Percentiles rank a stretch among this genome's conserved stretches.
Evolutionary conservation across 2,888 invertebrate species (phyloP).

Genomic region (Mythimna vitellina): DNA sequence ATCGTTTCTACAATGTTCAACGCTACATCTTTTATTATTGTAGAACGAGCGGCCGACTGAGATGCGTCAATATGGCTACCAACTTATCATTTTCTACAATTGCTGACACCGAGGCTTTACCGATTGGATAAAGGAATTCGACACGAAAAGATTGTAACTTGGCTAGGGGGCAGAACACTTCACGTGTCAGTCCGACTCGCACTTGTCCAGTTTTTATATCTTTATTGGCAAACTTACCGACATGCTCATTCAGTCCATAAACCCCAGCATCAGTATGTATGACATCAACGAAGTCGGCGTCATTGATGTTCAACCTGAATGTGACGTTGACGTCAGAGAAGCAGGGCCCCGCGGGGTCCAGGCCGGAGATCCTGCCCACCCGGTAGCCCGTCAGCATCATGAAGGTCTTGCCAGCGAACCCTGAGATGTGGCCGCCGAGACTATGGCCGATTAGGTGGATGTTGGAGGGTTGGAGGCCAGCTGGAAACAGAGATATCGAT

Average conservation of each 20-base stretch:
- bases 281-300: conserved; percentile 83
- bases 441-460: conserved; percentile 86
- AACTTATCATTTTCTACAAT: too few relatives aligned
- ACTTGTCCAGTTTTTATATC: too few relatives aligned
- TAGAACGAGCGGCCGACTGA: too few relatives aligned
- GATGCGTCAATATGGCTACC: too few relatives aligned
- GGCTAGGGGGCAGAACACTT: too few relatives aligned
- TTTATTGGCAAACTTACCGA: conserved; percentile 73
- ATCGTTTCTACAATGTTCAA: too few relatives aligned
- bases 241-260: conserved; percentile 76
- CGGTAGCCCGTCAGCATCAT: conserved; percentile 70
- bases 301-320: conserved; percentile 73
- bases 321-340: conserved; percentile 77
- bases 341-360: conserved; percentile 87
- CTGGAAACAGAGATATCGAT: conserved; percentile 64
- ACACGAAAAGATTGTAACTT: too few relatives aligned
- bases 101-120: too few relatives aligned
- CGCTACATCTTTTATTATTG: too few relatives aligned
- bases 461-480: conserved; percentile 72
- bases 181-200: too few relatives aligned
- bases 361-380: conserved; percentile 80
- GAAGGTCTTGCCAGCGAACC: conserved; percentile 83
- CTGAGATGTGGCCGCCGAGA: conserved; percentile 83
- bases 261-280: conserved; percentile 83
- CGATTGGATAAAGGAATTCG: too few relatives aligned